These are phyloP conservation scores for Cheilosia soror DNA, from an alignment of 2,888 invertebrate genomes.

Conservation along the genomic window DNA sequence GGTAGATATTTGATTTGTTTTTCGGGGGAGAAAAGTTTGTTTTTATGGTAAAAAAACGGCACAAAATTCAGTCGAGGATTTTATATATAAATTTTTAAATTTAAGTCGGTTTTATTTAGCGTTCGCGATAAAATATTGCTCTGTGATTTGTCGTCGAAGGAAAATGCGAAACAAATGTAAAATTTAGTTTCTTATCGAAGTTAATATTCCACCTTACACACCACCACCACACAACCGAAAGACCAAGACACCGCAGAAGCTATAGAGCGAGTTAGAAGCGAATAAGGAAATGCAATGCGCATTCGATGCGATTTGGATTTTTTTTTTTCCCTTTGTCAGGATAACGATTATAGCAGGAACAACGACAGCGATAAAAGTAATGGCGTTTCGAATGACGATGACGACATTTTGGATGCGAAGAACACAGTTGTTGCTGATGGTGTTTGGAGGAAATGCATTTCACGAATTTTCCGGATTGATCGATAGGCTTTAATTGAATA, in stretches of 20 bases:
- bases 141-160: slow-evolving; percentile 70
- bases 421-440: slow-evolving; percentile 50
- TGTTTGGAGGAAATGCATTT: slow-evolving; percentile 48
- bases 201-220: slow-evolving; percentile 67
- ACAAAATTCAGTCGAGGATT: slow-evolving; percentile 75
- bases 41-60: slow-evolving; percentile 68
- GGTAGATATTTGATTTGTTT: slow-evolving; percentile 10
- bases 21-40: slow-evolving; percentile 4
- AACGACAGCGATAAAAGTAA: slow-evolving; percentile 42
- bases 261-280: slow-evolving; percentile 51
- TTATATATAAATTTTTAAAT: slow-evolving; percentile 39
- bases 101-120: slow-evolving; percentile 18
- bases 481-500: not conserved
- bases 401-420: slow-evolving; percentile 23
- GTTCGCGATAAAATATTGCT: slow-evolving; percentile 68
- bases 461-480: slow-evolving; percentile 24
- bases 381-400: slow-evolving; percentile 34
- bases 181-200: slow-evolving; percentile 57
- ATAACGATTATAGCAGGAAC: slow-evolving; percentile 19
- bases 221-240: slow-evolving; percentile 73
- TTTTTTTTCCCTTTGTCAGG: slow-evolving; percentile 20
- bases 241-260: slow-evolving; percentile 61
- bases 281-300: slow-evolving; percentile 73
- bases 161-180: not conserved
- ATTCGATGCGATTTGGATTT: slow-evolving; percentile 56